Evolutionary conservation across 1,140 invertebrate species (phyloP).

Genomic region (Physella acuta): DNA sequence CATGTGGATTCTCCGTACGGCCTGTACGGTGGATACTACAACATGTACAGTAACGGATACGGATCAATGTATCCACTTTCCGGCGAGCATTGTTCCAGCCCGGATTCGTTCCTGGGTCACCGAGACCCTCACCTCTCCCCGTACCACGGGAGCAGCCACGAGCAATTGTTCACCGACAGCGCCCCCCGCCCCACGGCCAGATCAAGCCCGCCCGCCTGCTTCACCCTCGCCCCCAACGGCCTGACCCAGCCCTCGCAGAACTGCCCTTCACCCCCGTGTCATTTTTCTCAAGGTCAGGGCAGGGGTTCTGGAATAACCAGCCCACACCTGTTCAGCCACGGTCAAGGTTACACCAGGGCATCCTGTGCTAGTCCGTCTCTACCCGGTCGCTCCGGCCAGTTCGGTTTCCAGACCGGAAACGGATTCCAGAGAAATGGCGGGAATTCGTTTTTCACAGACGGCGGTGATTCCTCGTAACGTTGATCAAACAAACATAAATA

Average conservation of each 20-base stretch:
- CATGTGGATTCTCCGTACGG: neutral
- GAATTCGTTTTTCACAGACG: too few species aligned
- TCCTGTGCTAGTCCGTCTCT: neutral
- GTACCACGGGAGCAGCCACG: neutral
- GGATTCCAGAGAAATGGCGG: too few species aligned
- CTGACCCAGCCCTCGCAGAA: too few species aligned
- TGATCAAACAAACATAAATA: too few species aligned
- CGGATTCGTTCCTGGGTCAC: neutral
- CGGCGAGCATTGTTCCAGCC: neutral
- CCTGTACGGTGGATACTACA: neutral
- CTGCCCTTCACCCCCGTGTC: too few species aligned
- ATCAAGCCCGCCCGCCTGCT: neutral
- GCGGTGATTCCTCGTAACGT: too few species aligned
- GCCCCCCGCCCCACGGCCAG: neutral
- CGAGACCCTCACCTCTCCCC: neutral
- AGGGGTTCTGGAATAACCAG: too few species aligned
- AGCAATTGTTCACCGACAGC: neutral
- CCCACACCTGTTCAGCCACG: neutral
- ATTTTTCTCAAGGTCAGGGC: too few species aligned
- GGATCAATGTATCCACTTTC: neutral
- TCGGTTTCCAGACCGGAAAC: too few species aligned
- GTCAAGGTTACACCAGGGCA: neutral
- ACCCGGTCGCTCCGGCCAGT: neutral
- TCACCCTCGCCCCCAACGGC: too few species aligned
- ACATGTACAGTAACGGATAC: neutral